These are phyloP conservation scores for Mustela erminea DNA, from an alignment of 2,797 vertebrate species.

Conservation along the genomic window DNA sequence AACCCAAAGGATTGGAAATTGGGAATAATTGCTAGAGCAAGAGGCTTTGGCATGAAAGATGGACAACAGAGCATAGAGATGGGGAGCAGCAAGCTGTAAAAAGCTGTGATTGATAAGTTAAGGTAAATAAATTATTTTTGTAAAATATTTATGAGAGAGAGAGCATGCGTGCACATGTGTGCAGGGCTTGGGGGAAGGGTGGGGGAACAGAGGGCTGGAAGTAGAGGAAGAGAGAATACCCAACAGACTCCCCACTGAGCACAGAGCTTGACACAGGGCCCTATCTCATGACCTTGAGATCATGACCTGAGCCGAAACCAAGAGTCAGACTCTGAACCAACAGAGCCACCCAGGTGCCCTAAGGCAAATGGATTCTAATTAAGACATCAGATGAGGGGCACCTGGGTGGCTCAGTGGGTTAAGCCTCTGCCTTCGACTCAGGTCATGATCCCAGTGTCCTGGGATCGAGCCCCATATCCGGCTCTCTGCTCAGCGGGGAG, in stretches of 20 bases:
- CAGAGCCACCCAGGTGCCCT: neutral
- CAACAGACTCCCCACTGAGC: neutral
- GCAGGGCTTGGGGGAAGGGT: neutral
- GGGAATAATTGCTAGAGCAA: neutral
- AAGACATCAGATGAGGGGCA: neutral
- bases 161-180: rapidly evolving
- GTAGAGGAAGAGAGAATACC: neutral
- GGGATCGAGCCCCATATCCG: no score
- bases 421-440: no score
- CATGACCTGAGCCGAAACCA: neutral
- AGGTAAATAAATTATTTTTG: neutral
- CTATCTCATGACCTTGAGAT: neutral
- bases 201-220: neutral
- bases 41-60: neutral
- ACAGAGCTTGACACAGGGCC: neutral
- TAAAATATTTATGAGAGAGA: neutral
- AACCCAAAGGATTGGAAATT: neutral
- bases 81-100: neutral
- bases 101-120: neutral
- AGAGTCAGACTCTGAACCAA: neutral
- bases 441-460: no score
- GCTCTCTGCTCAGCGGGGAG: no score
- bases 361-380: slow-evolving; percentile 32
- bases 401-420: no score
- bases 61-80: neutral